These are phyloP conservation scores for Helobdella robusta DNA, from an alignment of 2,888 invertebrate species.

Conservation along the genomic window DNA sequence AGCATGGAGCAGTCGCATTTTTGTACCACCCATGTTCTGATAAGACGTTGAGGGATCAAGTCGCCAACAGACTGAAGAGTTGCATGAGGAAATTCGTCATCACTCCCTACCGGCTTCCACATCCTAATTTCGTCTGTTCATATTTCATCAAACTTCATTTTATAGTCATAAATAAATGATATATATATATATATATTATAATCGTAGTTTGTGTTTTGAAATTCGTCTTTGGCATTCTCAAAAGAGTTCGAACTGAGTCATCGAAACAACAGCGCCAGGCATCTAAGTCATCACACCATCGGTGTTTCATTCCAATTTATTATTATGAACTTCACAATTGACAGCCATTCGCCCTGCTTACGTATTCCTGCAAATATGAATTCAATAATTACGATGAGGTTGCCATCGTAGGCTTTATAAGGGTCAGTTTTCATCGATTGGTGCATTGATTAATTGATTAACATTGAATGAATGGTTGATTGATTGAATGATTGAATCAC, in stretches of 20 bases:
- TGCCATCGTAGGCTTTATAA: slow-evolving; percentile 35
- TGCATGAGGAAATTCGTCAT: slow-evolving; percentile 70
- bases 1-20: slow-evolving; percentile 72
- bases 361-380: slow-evolving; percentile 63
- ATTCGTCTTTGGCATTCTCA: no score
- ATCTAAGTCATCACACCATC: no score
- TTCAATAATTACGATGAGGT: slow-evolving; percentile 31
- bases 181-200: no score
- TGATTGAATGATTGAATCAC: no score
- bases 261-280: no score
- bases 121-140: slow-evolving; percentile 34
- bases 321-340: slow-evolving; percentile 38
- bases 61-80: slow-evolving; percentile 56
- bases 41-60: slow-evolving; percentile 56
- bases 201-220: no score
- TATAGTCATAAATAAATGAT: no score
- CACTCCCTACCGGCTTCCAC: slow-evolving; percentile 57
- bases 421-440: slow-evolving; percentile 34
- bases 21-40: slow-evolving; percentile 78
- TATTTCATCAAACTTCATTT: not conserved
- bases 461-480: no score
- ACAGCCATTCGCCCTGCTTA: slow-evolving; percentile 64
- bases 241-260: no score
- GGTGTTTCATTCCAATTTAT: no score
- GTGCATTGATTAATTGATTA: no score